phyloP scores from a whole-genome alignment of 1,140 invertebrate genomes.

The Zaprionus ghesquierei region DNA sequence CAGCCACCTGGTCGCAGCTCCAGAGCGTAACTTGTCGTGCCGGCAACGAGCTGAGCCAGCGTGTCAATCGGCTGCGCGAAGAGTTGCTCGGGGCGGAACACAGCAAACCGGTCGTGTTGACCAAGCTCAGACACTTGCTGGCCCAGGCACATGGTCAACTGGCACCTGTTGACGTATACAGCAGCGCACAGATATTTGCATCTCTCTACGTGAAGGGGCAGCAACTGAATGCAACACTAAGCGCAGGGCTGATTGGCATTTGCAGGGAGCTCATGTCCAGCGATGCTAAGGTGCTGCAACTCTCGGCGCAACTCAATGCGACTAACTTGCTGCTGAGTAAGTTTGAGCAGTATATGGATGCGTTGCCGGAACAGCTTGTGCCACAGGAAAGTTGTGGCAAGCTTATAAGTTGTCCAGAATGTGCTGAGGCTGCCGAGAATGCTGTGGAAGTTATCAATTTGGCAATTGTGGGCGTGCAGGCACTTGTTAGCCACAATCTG shows the following conservation, averaged over 20 bases:
- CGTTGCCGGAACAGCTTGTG: conserved; percentile 44
- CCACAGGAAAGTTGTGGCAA: conserved; percentile 20
- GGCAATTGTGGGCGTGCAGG: conserved; percentile 47
- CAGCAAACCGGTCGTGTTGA: conserved; percentile 5
- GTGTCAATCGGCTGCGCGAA: conserved; percentile 33
- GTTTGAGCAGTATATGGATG: conserved; percentile 68
- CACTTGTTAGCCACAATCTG: conserved; percentile 52
- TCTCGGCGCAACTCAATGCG: conserved; percentile 61
- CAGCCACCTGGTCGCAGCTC: conserved; percentile 31
- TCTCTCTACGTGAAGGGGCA: conserved; percentile 8
- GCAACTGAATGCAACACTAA: conserved; percentile 6
- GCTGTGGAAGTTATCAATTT: conserved; percentile 29
- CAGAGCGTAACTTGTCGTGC: conserved; percentile 27
- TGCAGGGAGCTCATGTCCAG: conserved; percentile 57
- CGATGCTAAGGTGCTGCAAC: conserved; percentile 37
- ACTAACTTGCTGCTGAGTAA: conserved; percentile 60
- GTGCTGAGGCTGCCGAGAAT: too few relatives aligned
- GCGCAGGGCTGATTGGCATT: conserved; percentile 42
- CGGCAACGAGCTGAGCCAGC: conserved; percentile 38
- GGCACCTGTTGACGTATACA: conserved; percentile 56
- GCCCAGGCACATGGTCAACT: conserved; percentile 31
- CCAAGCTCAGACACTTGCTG: conserved; percentile 24
- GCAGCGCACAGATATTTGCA: conserved; percentile 51
- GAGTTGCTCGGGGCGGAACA: background rate
- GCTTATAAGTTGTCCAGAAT: too few relatives aligned